A percentile compares a stretch with the other conserved stretches of the same genome.
These are phyloP conservation scores for Fistularia tabacaria DNA, from an alignment of 2,797 vertebrate species.

Conservation along the genomic window DNA sequence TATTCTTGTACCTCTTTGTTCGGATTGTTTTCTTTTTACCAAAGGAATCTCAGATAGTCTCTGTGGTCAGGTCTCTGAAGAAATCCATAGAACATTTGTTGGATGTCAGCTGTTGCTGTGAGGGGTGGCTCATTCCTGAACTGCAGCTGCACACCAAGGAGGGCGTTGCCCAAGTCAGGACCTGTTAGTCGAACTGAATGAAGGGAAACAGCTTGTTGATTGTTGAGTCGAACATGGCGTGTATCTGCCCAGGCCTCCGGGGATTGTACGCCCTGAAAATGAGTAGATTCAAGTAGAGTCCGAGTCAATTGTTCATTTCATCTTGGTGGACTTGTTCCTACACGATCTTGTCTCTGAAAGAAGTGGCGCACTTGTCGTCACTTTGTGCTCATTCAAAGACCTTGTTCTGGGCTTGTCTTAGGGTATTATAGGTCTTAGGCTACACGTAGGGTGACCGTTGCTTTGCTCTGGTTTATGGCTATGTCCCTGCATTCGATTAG, in stretches of 20 bases:
- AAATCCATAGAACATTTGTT: slow-evolving; percentile 16
- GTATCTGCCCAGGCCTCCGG: slow-evolving; percentile 1
- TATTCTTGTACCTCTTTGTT: not conserved
- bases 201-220: too few species aligned
- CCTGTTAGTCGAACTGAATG: too few species aligned
- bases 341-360: not conserved
- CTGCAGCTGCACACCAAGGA: not conserved
- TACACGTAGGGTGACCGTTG: too few species aligned
- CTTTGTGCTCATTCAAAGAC: too few species aligned
- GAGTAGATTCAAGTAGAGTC: slow-evolving; percentile 9
- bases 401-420: too few species aligned
- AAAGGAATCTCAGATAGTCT: slow-evolving; percentile 10
- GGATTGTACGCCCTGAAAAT: slow-evolving; percentile 3
- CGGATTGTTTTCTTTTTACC: slow-evolving; percentile 4
- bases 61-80: not conserved
- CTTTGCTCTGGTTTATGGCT: too few species aligned
- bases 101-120: not conserved
- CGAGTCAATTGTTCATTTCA: not conserved
- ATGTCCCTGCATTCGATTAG: too few species aligned
- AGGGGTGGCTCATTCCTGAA: not conserved
- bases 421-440: too few species aligned
- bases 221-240: not conserved
- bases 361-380: too few species aligned
- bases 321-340: not conserved
- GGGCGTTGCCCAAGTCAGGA: not conserved